Conservation (phyloP, 2,113 vertebrate genomes). For the Mixornis gularis region DNA sequence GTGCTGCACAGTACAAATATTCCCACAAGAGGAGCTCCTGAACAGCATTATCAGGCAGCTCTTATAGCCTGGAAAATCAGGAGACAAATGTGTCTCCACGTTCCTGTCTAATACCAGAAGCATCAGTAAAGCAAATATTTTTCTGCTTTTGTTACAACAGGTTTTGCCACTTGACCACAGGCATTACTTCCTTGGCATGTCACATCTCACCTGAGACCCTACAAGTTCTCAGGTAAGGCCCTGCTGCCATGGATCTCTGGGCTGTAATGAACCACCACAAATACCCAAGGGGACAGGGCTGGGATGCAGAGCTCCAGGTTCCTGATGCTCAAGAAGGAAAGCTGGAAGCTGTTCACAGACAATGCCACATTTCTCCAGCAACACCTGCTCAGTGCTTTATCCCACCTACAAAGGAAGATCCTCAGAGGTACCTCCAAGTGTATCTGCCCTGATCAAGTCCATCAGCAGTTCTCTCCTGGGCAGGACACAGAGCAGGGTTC, state of each 20-base stretch:
- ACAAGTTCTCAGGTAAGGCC: not conserved
- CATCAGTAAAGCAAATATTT: not conserved
- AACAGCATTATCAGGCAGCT: not conserved
- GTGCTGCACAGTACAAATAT: not conserved
- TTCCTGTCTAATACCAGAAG: not conserved
- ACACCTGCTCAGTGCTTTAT: accelerated
- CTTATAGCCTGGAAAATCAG: not conserved
- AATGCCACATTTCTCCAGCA: not conserved
- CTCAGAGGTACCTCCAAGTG: not conserved
- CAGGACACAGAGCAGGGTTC: not conserved
- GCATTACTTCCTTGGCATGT: not conserved
- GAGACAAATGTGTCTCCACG: not conserved
- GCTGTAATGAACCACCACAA: not conserved
- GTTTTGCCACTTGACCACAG: not conserved
- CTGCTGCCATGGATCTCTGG: not conserved
- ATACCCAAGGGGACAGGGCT: not conserved
- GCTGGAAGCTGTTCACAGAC: not conserved
- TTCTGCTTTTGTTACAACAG: not conserved
- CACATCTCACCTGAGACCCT: not conserved
- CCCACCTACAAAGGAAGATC: not conserved
- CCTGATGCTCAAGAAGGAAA: not conserved
- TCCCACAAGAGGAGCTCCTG: not conserved
- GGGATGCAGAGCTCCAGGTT: not conserved
- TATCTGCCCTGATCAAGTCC: not conserved
- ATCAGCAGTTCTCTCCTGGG: not conserved